Evolutionary conservation across 1,140 invertebrate genomes (phyloP).

Genomic region (Luehdorfia chinensis): DNA sequence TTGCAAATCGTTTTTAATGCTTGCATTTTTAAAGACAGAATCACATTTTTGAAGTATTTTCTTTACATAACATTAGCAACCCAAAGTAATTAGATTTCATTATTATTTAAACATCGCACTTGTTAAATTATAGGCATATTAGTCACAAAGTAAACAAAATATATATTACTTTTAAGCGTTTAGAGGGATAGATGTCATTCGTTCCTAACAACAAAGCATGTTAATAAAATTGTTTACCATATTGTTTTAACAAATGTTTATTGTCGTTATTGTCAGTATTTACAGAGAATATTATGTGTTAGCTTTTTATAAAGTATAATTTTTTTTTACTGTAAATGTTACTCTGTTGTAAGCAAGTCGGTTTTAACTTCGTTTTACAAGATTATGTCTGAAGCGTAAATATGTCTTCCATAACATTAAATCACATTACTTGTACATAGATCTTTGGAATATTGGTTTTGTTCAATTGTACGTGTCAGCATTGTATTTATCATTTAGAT

Average conservation of each 20-base stretch:
- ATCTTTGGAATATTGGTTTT: conserved; percentile 68
- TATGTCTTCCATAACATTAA: conserved; percentile 57
- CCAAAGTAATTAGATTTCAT: too few relatives aligned
- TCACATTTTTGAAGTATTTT: too few relatives aligned
- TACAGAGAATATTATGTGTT: conserved; percentile 9
- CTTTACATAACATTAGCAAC: too few relatives aligned
- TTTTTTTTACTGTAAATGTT: conserved; percentile 18
- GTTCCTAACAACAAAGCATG: conserved; percentile 11
- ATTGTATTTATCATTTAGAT: too few relatives aligned
- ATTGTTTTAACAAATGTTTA: conserved; percentile 15
- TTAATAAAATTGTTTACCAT: conserved; percentile 5
- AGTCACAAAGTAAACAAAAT: conserved; percentile 7
- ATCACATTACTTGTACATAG: conserved; percentile 41
- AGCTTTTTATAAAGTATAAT: conserved; percentile 21
- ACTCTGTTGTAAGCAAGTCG: conserved; percentile 21
- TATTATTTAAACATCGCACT: too few relatives aligned
- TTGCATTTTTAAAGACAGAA: too few relatives aligned
- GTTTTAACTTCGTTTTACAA: conserved; percentile 33
- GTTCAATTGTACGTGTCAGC: conserved; percentile 22
- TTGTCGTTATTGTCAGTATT: conserved; percentile 24
- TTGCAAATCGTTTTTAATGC: background rate
- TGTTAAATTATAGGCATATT: conserved; percentile 9
- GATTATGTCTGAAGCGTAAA: conserved; percentile 39
- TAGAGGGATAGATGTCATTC: conserved; percentile 1
- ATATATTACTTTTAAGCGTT: background rate